Evolutionary conservation across 2,797 vertebrate species (phyloP).

Genomic region (Spinus pinus): DNA sequence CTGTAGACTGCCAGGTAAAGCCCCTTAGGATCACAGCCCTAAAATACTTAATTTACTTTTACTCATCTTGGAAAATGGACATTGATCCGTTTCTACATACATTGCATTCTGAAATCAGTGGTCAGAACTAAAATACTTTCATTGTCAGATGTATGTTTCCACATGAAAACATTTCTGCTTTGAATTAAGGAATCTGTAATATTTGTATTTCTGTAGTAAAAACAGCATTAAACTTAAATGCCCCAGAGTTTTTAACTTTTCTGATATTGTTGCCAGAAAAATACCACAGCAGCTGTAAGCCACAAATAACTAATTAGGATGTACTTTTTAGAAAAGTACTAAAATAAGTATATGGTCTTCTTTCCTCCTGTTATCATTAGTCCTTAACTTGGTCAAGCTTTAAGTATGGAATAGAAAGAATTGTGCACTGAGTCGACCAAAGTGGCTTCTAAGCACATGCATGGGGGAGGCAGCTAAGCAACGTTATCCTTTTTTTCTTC

Average conservation of each 20-base stretch:
- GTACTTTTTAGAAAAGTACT: neutral
- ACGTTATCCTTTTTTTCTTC: neutral
- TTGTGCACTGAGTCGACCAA: neutral
- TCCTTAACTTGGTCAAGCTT: neutral
- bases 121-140: neutral
- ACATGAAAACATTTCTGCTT: neutral
- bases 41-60: neutral
- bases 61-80: neutral
- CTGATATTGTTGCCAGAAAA: neutral
- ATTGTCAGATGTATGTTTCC: neutral
- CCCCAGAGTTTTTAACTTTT: neutral
- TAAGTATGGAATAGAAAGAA: neutral
- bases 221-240: neutral
- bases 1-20: neutral
- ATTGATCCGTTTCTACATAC: neutral
- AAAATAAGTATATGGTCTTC: neutral
- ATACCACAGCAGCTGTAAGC: neutral
- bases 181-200: neutral
- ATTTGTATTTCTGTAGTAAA: neutral
- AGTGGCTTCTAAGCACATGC: neutral
- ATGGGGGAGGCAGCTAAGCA: constrained; percentile 11
- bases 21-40: neutral
- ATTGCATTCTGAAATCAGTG: neutral
- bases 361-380: neutral
- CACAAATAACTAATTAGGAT: neutral